phyloP scores from a whole-genome alignment of 2,797 vertebrate genomes.

The Sebastes iracundus region DNA sequence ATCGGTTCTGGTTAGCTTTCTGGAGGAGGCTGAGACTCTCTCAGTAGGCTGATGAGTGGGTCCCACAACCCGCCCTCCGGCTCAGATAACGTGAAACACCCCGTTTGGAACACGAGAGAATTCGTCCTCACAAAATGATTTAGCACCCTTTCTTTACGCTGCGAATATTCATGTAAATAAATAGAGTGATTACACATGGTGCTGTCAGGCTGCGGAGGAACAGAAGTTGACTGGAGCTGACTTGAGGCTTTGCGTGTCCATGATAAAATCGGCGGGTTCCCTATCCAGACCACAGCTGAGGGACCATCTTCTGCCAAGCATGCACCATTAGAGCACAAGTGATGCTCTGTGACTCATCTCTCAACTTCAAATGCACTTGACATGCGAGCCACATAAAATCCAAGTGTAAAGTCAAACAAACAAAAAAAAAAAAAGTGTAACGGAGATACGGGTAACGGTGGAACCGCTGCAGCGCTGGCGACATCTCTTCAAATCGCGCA shows the following conservation, averaged over 20 bases:
- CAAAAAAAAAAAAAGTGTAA: constrained; percentile 9
- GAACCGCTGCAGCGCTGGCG: not conserved
- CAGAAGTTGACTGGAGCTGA: constrained; percentile 52
- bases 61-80: constrained; percentile 30
- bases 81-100: constrained; percentile 40
- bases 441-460: not conserved
- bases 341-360: constrained; percentile 65
- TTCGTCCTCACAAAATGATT: constrained; percentile 32
- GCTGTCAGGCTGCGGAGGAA: constrained; percentile 49
- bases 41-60: constrained; percentile 33
- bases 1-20: constrained; percentile 63
- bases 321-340: constrained; percentile 62
- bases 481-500: constrained; percentile 6
- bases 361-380: constrained; percentile 70
- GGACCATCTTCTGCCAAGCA: constrained; percentile 65
- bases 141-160: constrained; percentile 27
- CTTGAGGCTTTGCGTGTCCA: constrained; percentile 57
- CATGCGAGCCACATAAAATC: constrained; percentile 55
- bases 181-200: constrained; percentile 52
- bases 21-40: constrained; percentile 31
- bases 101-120: constrained; percentile 17
- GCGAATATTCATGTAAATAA: constrained; percentile 45
- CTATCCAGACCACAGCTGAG: constrained; percentile 69
- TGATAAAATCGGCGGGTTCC: constrained; percentile 65
- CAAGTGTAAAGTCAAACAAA: constrained; percentile 39